These are phyloP conservation scores for Diploscapter pachys DNA, from an alignment of 1,140 invertebrate genomes.

Conservation along the genomic window DNA sequence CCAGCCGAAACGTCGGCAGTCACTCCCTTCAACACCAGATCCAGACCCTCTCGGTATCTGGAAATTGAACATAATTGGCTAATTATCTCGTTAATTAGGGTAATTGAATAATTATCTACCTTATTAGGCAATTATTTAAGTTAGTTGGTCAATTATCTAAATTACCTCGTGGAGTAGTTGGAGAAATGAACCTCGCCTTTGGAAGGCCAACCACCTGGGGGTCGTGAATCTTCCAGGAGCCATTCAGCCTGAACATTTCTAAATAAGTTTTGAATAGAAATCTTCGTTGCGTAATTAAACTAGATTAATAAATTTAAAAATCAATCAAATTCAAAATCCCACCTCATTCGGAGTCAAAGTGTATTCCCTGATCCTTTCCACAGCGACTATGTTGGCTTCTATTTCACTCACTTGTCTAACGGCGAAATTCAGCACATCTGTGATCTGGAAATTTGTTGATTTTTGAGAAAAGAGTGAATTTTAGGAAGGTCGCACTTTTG, in stretches of 20 bases:
- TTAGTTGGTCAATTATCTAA: background rate
- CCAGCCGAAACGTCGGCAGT: slow-evolving; percentile 36
- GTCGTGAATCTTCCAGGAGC: slow-evolving; percentile 9
- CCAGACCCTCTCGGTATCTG: slow-evolving; percentile 41
- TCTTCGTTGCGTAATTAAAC: too few relatives aligned
- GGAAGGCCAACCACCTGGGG: slow-evolving; percentile 3
- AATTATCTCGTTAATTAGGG: slow-evolving; percentile 29
- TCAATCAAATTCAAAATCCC: background rate
- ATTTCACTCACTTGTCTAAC: slow-evolving; percentile 93
- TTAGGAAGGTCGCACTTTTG: too few relatives aligned
- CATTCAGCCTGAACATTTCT: slow-evolving; percentile 18
- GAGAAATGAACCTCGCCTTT: slow-evolving; percentile 45
- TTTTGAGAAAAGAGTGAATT: too few relatives aligned
- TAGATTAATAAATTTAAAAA: background rate
- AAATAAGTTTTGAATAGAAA: background rate
- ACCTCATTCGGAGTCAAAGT: slow-evolving; percentile 58
- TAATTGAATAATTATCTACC: too few relatives aligned
- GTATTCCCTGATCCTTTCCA: slow-evolving; percentile 95
- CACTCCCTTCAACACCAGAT: slow-evolving; percentile 42
- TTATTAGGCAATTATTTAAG: too few relatives aligned
- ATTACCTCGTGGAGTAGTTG: slow-evolving; percentile 48
- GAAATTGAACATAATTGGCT: slow-evolving; percentile 31
- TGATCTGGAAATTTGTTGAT: slow-evolving; percentile 67
- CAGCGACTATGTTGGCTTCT: slow-evolving; percentile 93
- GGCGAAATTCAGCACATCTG: slow-evolving; percentile 89